Conservation (phyloP, 2,113 vertebrate genomes). For the Cyprinodon tularosa region DNA sequence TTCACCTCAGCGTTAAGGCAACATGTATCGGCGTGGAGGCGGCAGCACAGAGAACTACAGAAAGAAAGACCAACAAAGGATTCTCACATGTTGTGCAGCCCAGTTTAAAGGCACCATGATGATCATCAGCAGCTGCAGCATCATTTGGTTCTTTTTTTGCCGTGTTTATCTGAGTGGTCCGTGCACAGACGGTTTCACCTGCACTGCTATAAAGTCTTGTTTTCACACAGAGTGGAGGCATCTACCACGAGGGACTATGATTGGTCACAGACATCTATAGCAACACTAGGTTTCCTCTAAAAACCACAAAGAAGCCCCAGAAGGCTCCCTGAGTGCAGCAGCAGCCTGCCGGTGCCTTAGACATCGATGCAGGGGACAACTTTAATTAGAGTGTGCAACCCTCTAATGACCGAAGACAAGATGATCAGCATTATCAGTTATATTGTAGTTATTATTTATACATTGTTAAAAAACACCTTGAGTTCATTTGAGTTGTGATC, state of each 20-base stretch:
- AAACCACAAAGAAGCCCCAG: constrained; percentile 1
- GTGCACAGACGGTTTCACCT: neutral
- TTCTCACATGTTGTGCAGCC: constrained; percentile 40
- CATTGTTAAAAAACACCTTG: neutral
- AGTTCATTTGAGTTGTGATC: neutral
- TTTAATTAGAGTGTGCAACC: too few species aligned
- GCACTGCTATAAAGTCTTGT: neutral
- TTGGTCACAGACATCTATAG: constrained; percentile 15
- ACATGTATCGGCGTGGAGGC: constrained; percentile 73
- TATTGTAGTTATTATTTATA: too few species aligned
- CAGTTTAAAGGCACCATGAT: constrained; percentile 26
- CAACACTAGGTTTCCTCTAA: constrained; percentile 26
- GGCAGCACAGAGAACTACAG: constrained; percentile 54
- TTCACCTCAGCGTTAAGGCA: constrained; percentile 74
- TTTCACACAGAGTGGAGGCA: neutral
- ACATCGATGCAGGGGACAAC: too few species aligned
- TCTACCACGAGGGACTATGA: constrained; percentile 4
- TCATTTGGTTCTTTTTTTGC: constrained; percentile 10
- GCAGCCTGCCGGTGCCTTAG: too few species aligned
- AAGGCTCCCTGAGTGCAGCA: neutral
- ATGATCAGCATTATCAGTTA: too few species aligned
- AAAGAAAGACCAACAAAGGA: constrained; percentile 49
- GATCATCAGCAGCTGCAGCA: constrained; percentile 23
- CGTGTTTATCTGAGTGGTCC: neutral
- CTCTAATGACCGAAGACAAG: too few species aligned